These are phyloP conservation scores for Sogatella furcifera DNA, from an alignment of 1,140 invertebrate species.

Conservation along the genomic window DNA sequence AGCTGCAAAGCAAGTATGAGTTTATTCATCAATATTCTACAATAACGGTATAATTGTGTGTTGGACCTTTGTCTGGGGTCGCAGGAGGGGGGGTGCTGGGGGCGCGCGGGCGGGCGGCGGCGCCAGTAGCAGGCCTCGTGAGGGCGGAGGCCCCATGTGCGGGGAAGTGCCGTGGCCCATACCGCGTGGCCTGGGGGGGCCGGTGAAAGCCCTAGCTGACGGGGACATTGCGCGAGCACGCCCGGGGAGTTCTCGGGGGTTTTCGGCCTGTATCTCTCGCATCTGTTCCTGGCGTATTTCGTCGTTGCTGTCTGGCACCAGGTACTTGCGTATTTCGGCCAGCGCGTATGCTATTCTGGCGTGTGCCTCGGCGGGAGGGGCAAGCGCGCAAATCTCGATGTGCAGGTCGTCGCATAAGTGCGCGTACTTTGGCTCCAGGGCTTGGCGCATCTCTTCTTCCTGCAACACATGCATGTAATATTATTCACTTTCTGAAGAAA, in stretches of 20 bases:
- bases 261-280: conserved; percentile 48
- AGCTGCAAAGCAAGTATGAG: no score
- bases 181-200: conserved; percentile 24
- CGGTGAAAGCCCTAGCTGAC: neutral
- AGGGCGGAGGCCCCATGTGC: neutral
- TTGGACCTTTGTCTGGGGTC: no score
- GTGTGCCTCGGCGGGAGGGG: conserved; percentile 83
- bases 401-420: conserved; percentile 89
- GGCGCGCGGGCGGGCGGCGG: conserved; percentile 30
- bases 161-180: neutral
- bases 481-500: no score
- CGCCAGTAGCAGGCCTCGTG: conserved; percentile 2
- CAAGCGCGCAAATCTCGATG: conserved; percentile 82
- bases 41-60: no score
- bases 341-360: conserved; percentile 81
- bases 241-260: no score
- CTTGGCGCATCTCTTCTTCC: conserved; percentile 80
- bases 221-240: conserved; percentile 19
- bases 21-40: no score
- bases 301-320: conserved; percentile 60
- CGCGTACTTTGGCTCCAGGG: conserved; percentile 81
- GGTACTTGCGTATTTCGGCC: conserved; percentile 49
- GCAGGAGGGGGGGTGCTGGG: conserved; percentile 27
- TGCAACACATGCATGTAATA: no score
- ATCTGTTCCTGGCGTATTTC: conserved; percentile 69